phyloP scores from a whole-genome alignment of 2,113 vertebrate species.

The Salvelinus namaycush region DNA sequence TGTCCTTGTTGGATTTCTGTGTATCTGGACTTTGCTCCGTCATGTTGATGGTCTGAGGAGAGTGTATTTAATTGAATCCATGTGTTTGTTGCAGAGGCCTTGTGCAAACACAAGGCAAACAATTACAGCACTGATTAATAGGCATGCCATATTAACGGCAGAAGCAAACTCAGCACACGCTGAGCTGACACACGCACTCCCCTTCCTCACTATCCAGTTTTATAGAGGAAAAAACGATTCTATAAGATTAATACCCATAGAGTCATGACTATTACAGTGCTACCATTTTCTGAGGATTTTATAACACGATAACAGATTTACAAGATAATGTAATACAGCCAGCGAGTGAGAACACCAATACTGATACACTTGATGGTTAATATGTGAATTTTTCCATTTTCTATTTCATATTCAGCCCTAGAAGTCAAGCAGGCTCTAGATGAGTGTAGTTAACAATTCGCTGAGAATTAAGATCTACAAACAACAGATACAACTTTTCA shows the following conservation, averaged over 20 bases:
- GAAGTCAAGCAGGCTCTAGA: not conserved
- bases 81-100: slow-evolving; percentile 70
- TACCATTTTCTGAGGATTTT: not conserved
- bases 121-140: slow-evolving; percentile 75
- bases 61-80: slow-evolving; percentile 70
- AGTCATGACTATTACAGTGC: not conserved
- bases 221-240: not conserved
- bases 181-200: not conserved
- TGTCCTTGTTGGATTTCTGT: slow-evolving; percentile 49
- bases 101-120: slow-evolving; percentile 73
- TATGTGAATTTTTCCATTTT: not conserved
- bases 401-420: not conserved
- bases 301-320: not conserved
- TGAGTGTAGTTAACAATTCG: not conserved
- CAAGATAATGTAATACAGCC: not conserved
- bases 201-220: not conserved
- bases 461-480: not conserved
- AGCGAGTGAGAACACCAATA: not conserved
- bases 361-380: not conserved
- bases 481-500: not conserved
- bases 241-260: not conserved
- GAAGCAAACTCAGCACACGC: slow-evolving; percentile 31
- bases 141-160: slow-evolving; percentile 60
- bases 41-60: slow-evolving; percentile 63
- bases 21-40: slow-evolving; percentile 57